Evolutionary conservation across 2,113 vertebrate genomes (phyloP).

Genomic region (Saguinus imperator): DNA sequence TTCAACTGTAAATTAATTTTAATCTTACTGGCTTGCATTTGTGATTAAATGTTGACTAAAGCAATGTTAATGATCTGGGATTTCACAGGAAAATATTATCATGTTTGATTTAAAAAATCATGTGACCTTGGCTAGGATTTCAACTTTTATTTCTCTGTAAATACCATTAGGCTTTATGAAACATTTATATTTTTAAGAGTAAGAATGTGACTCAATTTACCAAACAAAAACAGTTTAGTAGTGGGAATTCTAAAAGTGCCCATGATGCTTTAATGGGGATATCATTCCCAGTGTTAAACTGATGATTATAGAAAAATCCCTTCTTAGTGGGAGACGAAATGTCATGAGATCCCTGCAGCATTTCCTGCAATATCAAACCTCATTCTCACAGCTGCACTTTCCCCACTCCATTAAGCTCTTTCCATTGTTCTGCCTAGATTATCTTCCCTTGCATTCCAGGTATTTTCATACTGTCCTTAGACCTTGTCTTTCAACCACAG

Average conservation of each 20-base stretch:
- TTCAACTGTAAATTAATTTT: slow-evolving; percentile 70
- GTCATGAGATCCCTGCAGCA: not conserved
- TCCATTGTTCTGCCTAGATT: not conserved
- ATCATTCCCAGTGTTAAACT: not conserved
- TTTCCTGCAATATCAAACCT: slow-evolving; percentile 15
- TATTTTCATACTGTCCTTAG: not conserved
- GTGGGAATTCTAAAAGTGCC: slow-evolving; percentile 18
- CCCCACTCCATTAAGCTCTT: not conserved
- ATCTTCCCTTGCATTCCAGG: not conserved
- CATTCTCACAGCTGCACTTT: not conserved
- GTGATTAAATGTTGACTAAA: not conserved
- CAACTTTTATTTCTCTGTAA: slow-evolving; percentile 34
- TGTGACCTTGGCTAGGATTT: slow-evolving; percentile 7
- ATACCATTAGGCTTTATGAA: slow-evolving; percentile 37
- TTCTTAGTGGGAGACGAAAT: slow-evolving; percentile 18
- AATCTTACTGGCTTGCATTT: not conserved
- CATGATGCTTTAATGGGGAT: not conserved
- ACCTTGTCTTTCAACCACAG: not conserved
- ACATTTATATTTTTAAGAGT: not conserved
- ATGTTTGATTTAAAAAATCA: slow-evolving; percentile 19
- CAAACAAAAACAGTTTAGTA: slow-evolving; percentile 1
- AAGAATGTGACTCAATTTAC: slow-evolving; percentile 10
- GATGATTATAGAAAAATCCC: not conserved
- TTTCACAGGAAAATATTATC: slow-evolving; percentile 37
- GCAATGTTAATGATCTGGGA: not conserved